These are phyloP conservation scores for Rhingia rostrata DNA, from an alignment of 2,888 invertebrate genomes.

Conservation along the genomic window DNA sequence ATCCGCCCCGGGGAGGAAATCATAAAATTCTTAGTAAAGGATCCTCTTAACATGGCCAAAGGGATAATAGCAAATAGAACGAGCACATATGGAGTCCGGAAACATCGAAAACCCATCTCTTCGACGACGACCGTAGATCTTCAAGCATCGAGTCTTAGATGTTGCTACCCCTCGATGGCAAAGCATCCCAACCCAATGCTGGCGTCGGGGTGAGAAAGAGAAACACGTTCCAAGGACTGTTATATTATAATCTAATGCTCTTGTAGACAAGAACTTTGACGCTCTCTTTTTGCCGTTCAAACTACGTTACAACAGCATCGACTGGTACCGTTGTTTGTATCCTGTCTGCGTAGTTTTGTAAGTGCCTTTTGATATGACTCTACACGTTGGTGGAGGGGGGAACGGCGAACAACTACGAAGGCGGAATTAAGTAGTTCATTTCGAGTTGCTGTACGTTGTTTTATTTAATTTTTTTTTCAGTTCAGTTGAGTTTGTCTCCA, in stretches of 20 bases:
- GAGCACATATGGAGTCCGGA: not conserved
- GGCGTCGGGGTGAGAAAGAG: constrained; percentile 20
- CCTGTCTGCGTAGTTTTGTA: constrained; percentile 62
- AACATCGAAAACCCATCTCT: constrained; percentile 36
- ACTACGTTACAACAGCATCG: constrained; percentile 44
- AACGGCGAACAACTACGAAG: constrained; percentile 49
- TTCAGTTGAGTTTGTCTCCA: constrained; percentile 11
- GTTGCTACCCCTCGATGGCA: constrained; percentile 43
- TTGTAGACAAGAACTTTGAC: constrained; percentile 73
- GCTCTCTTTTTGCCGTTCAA: constrained; percentile 42
- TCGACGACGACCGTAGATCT: constrained; percentile 32
- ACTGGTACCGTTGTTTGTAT: constrained; percentile 43
- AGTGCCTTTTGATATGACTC: constrained; percentile 70
- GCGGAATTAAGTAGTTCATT: constrained; percentile 73
- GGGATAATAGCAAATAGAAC: not conserved
- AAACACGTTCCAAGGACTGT: constrained; percentile 49
- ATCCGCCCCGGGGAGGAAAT: constrained; percentile 5
- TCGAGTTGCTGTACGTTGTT: constrained; percentile 30
- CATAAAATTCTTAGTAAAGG: constrained; percentile 38
- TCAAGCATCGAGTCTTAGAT: constrained; percentile 41
- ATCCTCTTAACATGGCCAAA: constrained; percentile 24
- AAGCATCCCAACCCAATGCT: constrained; percentile 31
- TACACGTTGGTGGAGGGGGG: not conserved
- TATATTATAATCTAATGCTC: constrained; percentile 72
- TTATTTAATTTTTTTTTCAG: constrained; percentile 4